phyloP scores from a whole-genome alignment of 2,888 invertebrate species.

The Gortyna flavago region DNA sequence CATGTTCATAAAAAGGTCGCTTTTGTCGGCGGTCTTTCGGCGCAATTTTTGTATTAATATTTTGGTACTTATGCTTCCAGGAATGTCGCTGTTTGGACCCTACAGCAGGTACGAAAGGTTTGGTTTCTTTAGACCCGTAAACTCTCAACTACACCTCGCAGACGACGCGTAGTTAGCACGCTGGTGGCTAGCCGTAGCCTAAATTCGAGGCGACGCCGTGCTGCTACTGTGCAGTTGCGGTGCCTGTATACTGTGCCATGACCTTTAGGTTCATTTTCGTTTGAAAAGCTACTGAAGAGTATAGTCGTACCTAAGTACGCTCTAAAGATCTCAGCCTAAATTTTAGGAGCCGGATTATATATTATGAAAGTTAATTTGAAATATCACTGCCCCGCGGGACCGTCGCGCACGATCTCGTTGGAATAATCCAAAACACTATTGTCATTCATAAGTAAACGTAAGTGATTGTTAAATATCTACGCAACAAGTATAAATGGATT shows the following conservation, averaged over 20 bases:
- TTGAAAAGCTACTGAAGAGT: too few relatives aligned
- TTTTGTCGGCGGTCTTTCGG: neutral
- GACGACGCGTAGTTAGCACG: too few relatives aligned
- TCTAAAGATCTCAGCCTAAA: neutral
- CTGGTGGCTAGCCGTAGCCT: too few relatives aligned
- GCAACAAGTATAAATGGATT: neutral
- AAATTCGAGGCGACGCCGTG: too few relatives aligned
- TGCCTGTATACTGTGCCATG: too few relatives aligned
- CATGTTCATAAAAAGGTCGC: neutral
- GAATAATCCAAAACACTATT: neutral
- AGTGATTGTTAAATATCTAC: neutral
- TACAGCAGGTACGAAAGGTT: slow-evolving; percentile 46
- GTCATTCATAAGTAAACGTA: neutral
- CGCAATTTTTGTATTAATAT: neutral
- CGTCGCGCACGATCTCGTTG: neutral
- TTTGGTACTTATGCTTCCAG: slow-evolving; percentile 41
- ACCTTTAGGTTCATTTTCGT: slow-evolving; percentile 12
- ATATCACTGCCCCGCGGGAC: neutral
- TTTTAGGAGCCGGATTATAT: neutral
- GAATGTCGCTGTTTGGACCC: slow-evolving; percentile 66
- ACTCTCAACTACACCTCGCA: too few relatives aligned
- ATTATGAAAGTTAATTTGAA: neutral
- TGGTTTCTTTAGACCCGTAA: neutral
- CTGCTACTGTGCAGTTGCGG: too few relatives aligned
- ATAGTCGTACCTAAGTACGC: too few relatives aligned